Percentiles rank a stretch among this genome's conserved stretches.
Conservation (phyloP, 1,140 invertebrate species). For the Aphaenogaster rudis region DNA sequence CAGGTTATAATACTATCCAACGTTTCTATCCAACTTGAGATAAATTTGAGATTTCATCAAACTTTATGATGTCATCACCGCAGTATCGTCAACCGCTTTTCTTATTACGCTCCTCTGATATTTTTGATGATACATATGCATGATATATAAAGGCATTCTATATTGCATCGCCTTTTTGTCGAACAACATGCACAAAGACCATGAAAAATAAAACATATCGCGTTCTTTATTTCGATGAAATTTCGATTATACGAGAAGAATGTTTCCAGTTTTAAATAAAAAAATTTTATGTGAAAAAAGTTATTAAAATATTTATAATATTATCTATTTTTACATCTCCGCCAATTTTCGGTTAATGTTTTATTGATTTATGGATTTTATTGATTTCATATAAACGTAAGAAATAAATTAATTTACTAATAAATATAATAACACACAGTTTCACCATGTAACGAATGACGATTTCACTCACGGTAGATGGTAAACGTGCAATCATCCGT, state of each 20-base stretch:
- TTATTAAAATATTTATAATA: not conserved
- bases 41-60: slow-evolving; percentile 44
- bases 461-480: not conserved
- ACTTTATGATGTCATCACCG: slow-evolving; percentile 11
- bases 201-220: not conserved
- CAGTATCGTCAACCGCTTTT: slow-evolving; percentile 20
- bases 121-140: not conserved
- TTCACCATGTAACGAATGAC: not conserved
- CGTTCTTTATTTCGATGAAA: not conserved
- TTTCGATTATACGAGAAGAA: not conserved
- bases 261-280: not conserved
- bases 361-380: not conserved
- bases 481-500: not conserved
- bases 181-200: not conserved
- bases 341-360: not conserved
- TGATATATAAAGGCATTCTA: not conserved
- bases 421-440: not conserved
- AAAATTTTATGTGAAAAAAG: not conserved
- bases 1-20: not conserved
- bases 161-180: not conserved
- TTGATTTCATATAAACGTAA: not conserved
- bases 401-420: not conserved
- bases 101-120: not conserved
- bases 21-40: slow-evolving; percentile 13
- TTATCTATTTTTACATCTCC: not conserved